phyloP scores from a whole-genome alignment of 1,140 invertebrate genomes.

The Dolichoris vasculosae region DNA sequence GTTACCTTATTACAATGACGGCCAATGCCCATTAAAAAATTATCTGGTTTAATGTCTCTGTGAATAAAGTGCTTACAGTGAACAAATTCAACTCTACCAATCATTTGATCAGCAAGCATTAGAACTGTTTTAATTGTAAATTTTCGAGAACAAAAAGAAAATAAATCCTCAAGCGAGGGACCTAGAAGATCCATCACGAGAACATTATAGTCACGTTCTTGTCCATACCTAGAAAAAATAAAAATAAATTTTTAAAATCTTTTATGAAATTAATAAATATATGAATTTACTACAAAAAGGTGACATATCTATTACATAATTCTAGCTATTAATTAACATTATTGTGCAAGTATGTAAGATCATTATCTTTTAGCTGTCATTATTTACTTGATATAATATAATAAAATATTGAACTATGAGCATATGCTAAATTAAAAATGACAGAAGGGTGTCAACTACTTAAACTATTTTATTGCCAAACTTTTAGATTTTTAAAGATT shows the following conservation, averaged over 20 bases:
- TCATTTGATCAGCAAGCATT: slow-evolving; percentile 97
- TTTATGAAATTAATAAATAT: too few relatives aligned
- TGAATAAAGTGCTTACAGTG: slow-evolving; percentile 98
- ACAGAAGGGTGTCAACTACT: background rate
- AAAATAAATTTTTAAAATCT: too few relatives aligned
- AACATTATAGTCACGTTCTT: slow-evolving; percentile 95
- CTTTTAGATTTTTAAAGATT: too few relatives aligned
- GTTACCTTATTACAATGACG: slow-evolving; percentile 92
- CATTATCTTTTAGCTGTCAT: too few relatives aligned
- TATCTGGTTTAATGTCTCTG: slow-evolving; percentile 97
- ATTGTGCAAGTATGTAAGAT: too few relatives aligned
- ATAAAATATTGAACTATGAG: too few relatives aligned
- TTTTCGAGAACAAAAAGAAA: slow-evolving; percentile 96
- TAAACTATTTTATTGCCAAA: background rate
- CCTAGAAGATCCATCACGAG: slow-evolving; percentile 97
- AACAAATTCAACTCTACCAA: slow-evolving; percentile 93
- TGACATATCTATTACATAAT: too few relatives aligned
- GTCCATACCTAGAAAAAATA: slow-evolving; percentile 82
- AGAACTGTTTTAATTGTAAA: slow-evolving; percentile 98
- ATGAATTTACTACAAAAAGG: too few relatives aligned
- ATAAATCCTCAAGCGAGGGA: slow-evolving; percentile 96
- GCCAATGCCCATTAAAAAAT: slow-evolving; percentile 98
- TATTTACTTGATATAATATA: too few relatives aligned
- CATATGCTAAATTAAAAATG: background rate
- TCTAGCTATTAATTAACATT: too few relatives aligned